phyloP scores from a whole-genome alignment of 2,888 invertebrate genomes.

The Oligia strigilis region DNA sequence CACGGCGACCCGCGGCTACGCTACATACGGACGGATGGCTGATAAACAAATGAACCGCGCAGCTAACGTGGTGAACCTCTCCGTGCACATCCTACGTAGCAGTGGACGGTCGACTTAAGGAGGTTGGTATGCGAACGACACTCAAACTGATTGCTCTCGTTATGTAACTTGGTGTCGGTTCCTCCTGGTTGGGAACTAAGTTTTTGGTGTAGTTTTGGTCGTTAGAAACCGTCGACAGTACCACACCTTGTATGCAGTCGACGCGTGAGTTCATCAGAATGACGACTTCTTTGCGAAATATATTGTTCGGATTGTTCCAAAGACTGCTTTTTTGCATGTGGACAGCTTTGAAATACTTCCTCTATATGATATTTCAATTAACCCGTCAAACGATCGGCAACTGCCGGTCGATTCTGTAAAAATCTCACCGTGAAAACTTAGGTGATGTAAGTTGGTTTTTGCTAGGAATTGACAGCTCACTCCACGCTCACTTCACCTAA shows the following conservation, averaged over 20 bases:
- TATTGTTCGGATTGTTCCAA: neutral
- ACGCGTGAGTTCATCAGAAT: neutral
- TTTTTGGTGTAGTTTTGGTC: conserved; percentile 14
- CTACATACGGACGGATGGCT: neutral
- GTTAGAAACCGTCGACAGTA: neutral
- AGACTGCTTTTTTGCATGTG: neutral
- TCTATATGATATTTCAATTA: neutral
- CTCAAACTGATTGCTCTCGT: conserved; percentile 48
- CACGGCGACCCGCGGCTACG: neutral
- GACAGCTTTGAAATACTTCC: neutral
- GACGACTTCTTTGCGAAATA: neutral
- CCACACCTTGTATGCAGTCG: neutral
- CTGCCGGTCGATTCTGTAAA: no score
- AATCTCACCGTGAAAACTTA: no score
- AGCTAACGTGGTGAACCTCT: neutral
- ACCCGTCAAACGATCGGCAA: no score
- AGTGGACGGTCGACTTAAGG: neutral
- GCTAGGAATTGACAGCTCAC: no score
- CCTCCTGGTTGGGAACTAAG: conserved; percentile 11
- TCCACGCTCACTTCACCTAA: no score
- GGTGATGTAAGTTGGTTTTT: no score
- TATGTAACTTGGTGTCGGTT: conserved; percentile 32
- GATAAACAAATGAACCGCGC: neutral
- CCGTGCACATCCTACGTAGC: neutral
- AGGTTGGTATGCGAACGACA: conserved; percentile 37